Base-by-base conservation (phyloP, 2,113 vertebrate genomes). In the Chelonoidis abingdonii region DNA sequence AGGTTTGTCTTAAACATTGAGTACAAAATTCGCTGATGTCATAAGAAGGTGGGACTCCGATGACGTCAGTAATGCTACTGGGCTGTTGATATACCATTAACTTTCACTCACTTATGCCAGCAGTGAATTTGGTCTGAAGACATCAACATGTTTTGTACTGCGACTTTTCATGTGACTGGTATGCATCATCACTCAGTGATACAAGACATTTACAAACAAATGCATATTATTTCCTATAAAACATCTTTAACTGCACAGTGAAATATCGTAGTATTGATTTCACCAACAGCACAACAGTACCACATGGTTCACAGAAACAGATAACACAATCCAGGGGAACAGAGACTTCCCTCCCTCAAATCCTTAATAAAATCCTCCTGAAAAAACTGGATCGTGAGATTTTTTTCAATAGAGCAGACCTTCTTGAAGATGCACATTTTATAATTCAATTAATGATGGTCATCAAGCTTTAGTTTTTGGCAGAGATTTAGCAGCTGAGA, bases 191-290 rank as follows among this genome's bases (percentile, higher is more conserved):
- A 62, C 83, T 88, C 29, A 95, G 79, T 53, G 90, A 84, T 80
- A 56, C 78, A 85, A 94, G 59, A 85, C 50, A 96, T 92, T 92
- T 82, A 5, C 19, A 19, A 92, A 62, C 76, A 93, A 94, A 84
- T 38, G 89, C 22, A 62, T 25, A 84, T 88, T 2, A 65, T 44
- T 92, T 86, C 75, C 54, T 82, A 92, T 56, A 90, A 88, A 91
- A 52, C 86, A 87, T 35, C 88, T 92, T 4, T 50, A 2, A 2
- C 0, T 25, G 41, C 41, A 47, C 11, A 27, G 16, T 0, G 0
- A 62, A 5, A 10, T 41, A 53, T 41, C 85, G 25, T 78, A 89
- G 78, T 25, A 85, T 50, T 27, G 59, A 47, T 0, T 56, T 86
- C 97, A 83, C 65, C 50, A 91, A 49, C 2, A 88, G 38, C 44